Percentiles rank a stretch among this genome's conserved stretches.
phyloP scores from a whole-genome alignment of 2,113 vertebrate genomes.

The Anhinga anhinga region DNA sequence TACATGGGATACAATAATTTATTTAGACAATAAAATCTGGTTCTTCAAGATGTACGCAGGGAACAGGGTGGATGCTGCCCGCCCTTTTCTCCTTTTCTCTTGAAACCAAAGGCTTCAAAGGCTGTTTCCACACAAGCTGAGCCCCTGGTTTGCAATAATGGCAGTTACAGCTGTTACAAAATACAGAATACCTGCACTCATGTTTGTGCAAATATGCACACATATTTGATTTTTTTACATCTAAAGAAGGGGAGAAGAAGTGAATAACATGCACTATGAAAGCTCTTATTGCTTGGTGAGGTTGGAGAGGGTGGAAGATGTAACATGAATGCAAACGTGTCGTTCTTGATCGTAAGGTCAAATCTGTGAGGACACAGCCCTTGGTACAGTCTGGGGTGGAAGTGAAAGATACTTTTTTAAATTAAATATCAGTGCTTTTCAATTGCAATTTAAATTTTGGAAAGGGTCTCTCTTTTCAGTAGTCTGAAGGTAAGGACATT shows the following conservation, averaged over 20 bases:
- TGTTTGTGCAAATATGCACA: background rate
- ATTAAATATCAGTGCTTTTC: background rate
- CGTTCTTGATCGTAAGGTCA: background rate
- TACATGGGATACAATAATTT: background rate
- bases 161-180: background rate
- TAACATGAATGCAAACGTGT: accelerated
- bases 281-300: background rate
- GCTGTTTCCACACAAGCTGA: background rate
- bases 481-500: background rate
- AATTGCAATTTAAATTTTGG: background rate
- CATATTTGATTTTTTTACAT: background rate
- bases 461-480: background rate
- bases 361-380: background rate
- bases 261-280: background rate
- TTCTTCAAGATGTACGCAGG: background rate
- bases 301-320: background rate
- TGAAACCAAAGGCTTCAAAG: background rate
- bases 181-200: background rate
- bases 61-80: background rate
- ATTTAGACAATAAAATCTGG: background rate
- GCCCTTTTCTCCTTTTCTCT: background rate
- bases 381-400: background rate
- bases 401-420: background rate
- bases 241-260: background rate
- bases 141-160: background rate